Evolutionary conservation across 1,140 invertebrate species (phyloP).

Genomic region (Heliconius eleuchia): DNA sequence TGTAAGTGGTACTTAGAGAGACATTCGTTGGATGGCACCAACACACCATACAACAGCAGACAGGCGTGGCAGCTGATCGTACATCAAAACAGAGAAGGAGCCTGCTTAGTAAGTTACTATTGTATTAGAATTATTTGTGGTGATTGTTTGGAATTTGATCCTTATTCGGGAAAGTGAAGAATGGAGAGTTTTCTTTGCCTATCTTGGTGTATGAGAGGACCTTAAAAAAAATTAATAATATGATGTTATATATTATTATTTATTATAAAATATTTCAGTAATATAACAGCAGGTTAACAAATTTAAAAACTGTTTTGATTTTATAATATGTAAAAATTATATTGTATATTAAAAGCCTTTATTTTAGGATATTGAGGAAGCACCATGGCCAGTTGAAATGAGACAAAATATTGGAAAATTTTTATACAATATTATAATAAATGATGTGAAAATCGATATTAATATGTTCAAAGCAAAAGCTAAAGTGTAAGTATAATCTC

Average conservation of each 20-base stretch:
- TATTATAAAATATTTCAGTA: no score
- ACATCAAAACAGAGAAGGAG: conserved; percentile 79
- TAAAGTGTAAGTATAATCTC: conserved; percentile 77
- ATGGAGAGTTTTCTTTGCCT: no score
- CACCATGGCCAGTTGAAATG: conserved; percentile 85
- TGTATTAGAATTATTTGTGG: neutral
- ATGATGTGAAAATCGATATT: conserved; percentile 91
- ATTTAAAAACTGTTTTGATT: no score
- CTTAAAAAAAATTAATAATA: no score
- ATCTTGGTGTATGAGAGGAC: no score
- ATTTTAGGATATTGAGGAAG: conserved; percentile 79
- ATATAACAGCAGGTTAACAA: no score
- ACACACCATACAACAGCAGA: conserved; percentile 83
- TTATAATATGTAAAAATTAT: neutral
- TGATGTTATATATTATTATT: no score
- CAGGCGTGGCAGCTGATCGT: conserved; percentile 88
- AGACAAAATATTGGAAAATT: conserved; percentile 88
- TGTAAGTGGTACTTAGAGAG: conserved; percentile 85
- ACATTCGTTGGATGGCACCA: conserved; percentile 59
- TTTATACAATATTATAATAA: conserved; percentile 92
- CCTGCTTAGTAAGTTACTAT: conserved; percentile 80
- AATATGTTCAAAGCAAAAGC: conserved; percentile 84
- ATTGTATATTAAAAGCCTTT: conserved; percentile 2
- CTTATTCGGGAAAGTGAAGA: neutral
- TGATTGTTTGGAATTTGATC: neutral